These are phyloP conservation scores for Gonocerus acuteangulatus DNA, from an alignment of 2,888 invertebrate genomes.

Conservation along the genomic window DNA sequence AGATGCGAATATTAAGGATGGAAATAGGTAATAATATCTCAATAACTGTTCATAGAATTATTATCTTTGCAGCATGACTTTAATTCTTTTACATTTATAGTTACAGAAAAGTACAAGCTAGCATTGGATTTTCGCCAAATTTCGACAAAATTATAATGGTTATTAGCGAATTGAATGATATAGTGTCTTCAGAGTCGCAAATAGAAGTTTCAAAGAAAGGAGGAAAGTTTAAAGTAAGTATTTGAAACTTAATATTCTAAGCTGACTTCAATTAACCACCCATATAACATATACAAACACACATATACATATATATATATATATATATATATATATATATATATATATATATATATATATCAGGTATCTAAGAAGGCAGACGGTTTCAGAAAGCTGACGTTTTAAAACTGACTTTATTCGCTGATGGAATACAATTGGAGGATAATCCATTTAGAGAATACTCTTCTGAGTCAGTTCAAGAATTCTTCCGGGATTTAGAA, in stretches of 20 bases:
- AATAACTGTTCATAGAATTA: background rate
- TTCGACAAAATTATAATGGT: conserved; percentile 30
- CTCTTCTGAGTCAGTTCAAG: conserved; percentile 26
- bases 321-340: too few species aligned
- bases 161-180: conserved; percentile 29
- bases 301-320: too few species aligned
- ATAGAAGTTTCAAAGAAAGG: conserved; percentile 19
- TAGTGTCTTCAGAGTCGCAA: conserved; percentile 21
- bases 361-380: too few species aligned
- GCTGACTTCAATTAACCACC: background rate
- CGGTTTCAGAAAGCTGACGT: conserved; percentile 28
- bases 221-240: conserved; percentile 29
- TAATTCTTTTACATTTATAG: background rate
- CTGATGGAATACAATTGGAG: conserved; percentile 32
- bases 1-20: background rate
- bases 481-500: conserved; percentile 33
- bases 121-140: conserved; percentile 24
- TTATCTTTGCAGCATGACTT: background rate
- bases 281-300: too few species aligned
- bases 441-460: conserved; percentile 29
- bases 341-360: too few species aligned
- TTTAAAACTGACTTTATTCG: conserved; percentile 31
- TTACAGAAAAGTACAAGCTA: background rate
- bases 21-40: conserved; percentile 1
- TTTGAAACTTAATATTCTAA: too few species aligned